Evolutionary conservation across 2,888 invertebrate species (phyloP).

Genomic region (Eupithecia dodoneata): DNA sequence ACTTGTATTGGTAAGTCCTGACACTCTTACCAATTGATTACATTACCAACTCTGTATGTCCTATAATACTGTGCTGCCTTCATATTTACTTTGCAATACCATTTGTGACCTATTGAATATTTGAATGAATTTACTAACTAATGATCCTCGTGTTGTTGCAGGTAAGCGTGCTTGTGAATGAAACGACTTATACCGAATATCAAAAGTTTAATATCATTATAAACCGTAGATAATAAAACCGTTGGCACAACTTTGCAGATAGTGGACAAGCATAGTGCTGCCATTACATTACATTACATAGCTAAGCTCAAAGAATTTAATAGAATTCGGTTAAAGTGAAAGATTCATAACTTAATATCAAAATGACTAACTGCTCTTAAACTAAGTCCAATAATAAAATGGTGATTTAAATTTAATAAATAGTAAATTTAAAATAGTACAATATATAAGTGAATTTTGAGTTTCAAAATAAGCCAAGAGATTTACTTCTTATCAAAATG

Average conservation of each 20-base stretch:
- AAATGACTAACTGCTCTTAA: slow-evolving; percentile 36
- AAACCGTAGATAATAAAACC: slow-evolving; percentile 69
- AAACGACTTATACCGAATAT: slow-evolving; percentile 63
- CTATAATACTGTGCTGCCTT: slow-evolving; percentile 4
- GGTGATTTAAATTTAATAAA: slow-evolving; percentile 6
- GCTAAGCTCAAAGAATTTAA: slow-evolving; percentile 55
- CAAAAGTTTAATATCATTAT: slow-evolving; percentile 70
- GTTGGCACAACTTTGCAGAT: slow-evolving; percentile 76
- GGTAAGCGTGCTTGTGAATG: slow-evolving; percentile 46
- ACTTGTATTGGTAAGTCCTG: not conserved
- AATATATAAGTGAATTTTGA: slow-evolving; percentile 29
- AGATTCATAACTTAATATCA: slow-evolving; percentile 38
- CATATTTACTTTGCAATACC: not conserved
- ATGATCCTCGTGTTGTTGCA: slow-evolving; percentile 17
- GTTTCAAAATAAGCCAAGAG: slow-evolving; percentile 32
- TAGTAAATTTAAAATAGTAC: slow-evolving; percentile 15
- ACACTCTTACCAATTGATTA: not conserved
- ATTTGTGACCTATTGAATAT: not conserved
- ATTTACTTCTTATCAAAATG: slow-evolving; percentile 7
- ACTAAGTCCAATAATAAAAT: slow-evolving; percentile 39
- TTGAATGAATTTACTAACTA: not conserved
- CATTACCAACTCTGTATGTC: not conserved
- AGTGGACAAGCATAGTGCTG: slow-evolving; percentile 55
- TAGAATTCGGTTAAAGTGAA: slow-evolving; percentile 37
- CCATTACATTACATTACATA: slow-evolving; percentile 32